Percentiles rank a stretch among this genome's conserved stretches.
These are phyloP conservation scores for Spicauda simplicius DNA, from an alignment of 2,888 invertebrate species.

Conservation along the genomic window DNA sequence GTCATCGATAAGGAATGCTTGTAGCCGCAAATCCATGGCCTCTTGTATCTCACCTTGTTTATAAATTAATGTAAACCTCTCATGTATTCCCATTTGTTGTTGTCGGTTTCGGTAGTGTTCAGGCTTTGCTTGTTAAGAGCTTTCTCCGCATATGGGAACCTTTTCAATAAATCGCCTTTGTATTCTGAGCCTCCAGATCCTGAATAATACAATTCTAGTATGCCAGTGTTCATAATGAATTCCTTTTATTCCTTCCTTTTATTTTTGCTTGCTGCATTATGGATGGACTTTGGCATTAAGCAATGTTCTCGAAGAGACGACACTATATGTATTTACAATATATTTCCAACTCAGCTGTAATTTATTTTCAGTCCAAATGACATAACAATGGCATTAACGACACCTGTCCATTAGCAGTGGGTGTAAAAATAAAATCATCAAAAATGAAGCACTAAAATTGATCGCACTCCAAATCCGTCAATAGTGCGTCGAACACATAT, in stretches of 20 bases:
- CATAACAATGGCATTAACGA: slow-evolving; percentile 36
- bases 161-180: slow-evolving; percentile 1
- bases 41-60: slow-evolving; percentile 21
- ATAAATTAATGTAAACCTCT: not conserved
- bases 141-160: not conserved
- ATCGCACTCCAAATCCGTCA: slow-evolving; percentile 45
- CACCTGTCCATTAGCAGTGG: slow-evolving; percentile 31
- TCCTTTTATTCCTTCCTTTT: not conserved
- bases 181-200: not conserved
- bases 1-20: slow-evolving; percentile 61
- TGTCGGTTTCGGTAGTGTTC: not conserved
- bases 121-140: not conserved
- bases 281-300: too few species aligned
- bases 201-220: not conserved
- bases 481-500: slow-evolving; percentile 33
- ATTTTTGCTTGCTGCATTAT: too few species aligned
- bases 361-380: slow-evolving; percentile 29
- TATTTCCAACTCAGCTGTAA: slow-evolving; percentile 32
- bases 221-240: slow-evolving; percentile 1
- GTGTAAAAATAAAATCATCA: slow-evolving; percentile 44
- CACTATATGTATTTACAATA: slow-evolving; percentile 1
- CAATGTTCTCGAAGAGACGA: too few species aligned
- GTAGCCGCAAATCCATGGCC: slow-evolving; percentile 20
- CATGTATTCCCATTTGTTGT: not conserved
- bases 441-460: slow-evolving; percentile 43